These are phyloP conservation scores for Temnothorax curvispinosus DNA, from an alignment of 1,140 invertebrate genomes.

Conservation along the genomic window DNA sequence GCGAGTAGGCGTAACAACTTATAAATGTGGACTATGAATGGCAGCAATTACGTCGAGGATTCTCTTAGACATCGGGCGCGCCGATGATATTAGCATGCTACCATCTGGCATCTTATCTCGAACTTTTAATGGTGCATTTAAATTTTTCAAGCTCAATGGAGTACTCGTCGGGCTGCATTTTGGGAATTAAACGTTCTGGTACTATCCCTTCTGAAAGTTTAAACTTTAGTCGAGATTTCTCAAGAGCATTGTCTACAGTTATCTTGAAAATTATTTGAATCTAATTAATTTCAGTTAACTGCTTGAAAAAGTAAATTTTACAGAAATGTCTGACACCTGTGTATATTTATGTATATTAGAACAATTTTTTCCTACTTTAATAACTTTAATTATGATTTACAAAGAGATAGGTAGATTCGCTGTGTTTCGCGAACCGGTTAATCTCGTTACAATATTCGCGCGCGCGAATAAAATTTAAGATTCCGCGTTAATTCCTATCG, in stretches of 20 bases:
- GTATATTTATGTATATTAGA: neutral
- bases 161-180: constrained; percentile 33
- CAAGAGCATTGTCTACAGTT: neutral
- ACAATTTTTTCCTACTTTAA: neutral
- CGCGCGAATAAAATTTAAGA: constrained; percentile 15
- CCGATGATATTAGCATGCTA: constrained; percentile 37
- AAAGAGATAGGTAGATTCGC: neutral
- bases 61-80: neutral
- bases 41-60: constrained; percentile 26
- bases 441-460: neutral
- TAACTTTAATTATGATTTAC: neutral
- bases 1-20: neutral
- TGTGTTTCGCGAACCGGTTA: neutral
- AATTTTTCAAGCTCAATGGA: constrained; percentile 52
- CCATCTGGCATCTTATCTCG: constrained; percentile 40
- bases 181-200: constrained; percentile 19
- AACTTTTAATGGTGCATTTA: constrained; percentile 54
- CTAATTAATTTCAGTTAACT: constrained; percentile 14
- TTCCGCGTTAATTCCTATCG: neutral
- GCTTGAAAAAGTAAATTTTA: neutral
- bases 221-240: neutral
- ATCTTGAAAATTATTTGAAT: neutral
- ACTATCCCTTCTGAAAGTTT: constrained; percentile 10
- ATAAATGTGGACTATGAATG: constrained; percentile 16
- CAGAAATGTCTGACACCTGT: neutral